Base-by-base conservation (phyloP, 2,888 invertebrate genomes). In the Protonemura montana region DNA sequence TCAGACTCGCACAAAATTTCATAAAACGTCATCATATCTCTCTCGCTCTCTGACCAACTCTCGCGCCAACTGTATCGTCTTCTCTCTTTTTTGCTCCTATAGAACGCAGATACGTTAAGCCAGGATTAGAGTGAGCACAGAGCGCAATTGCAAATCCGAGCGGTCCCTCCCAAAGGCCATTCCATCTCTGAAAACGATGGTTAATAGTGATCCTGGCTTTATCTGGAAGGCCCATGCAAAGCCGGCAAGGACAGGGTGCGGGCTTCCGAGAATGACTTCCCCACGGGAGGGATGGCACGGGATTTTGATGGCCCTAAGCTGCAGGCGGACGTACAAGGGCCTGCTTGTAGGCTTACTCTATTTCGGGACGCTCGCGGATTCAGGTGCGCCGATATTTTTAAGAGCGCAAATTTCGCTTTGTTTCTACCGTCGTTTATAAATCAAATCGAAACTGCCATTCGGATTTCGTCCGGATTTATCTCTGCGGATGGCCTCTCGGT, bases 121-220 rank as follows among this genome's bases (percentile, higher is more conserved):
- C 30, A 21, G 84, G 84, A 59, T 84, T 84, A 84, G 84, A 76
- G 83, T 7, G 83, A 28, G 83, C 25, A 25, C 78, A 78, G 7
- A 78, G 78, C 81, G 59, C 59, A 59, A 81, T 81, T 28, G 81
- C 30, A 81, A 81, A 81, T 28, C 81, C 81, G 81, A 81, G 81
- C 27, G 84, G 84, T 76, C 42, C 82, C 87, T 87, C 85, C 86
- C 76, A 78, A 86, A 87, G 87, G 88, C 88, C 87, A 86, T 86
- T 88, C 86, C 88, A 88, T 88, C 88, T 87, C 88, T 87, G 88
- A 88, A 87, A 88, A 88, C 88, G 88, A 88, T 87, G 86, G 87
- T 88, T 88, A 88, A 87, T 88, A 88, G 88, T 87, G 87, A 87
- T 88, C 88, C 88, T 41, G 87, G 88, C 87, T 88, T 88, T 88